Conservation (phyloP, 2,797 vertebrate species). For the Pantherophis alleghaniensis region DNA sequence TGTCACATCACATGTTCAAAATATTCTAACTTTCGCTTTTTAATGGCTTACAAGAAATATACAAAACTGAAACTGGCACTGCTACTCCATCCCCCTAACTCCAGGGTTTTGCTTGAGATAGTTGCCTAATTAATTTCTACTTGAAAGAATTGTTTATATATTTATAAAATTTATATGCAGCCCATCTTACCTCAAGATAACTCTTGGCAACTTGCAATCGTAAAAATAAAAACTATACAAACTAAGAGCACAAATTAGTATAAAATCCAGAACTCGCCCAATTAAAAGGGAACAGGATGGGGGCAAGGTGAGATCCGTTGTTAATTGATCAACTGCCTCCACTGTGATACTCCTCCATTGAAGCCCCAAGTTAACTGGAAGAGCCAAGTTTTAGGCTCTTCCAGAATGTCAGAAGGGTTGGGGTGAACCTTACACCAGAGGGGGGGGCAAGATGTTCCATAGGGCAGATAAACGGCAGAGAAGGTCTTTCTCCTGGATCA, state of each 20-base stretch:
- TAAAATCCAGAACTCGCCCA: background rate
- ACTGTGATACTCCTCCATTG: background rate
- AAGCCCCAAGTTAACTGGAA: background rate
- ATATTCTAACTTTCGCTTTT: too few relatives aligned
- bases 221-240: background rate
- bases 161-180: background rate
- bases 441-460: background rate
- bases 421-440: background rate
- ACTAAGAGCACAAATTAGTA: background rate
- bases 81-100: background rate
- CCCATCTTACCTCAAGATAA: background rate
- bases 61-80: background rate
- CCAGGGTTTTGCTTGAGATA: background rate
- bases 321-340: background rate
- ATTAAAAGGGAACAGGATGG: background rate
- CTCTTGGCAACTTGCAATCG: background rate
- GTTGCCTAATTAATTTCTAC: background rate
- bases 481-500: background rate
- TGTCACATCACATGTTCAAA: too few relatives aligned
- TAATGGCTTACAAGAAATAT: background rate
- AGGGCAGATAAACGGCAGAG: background rate
- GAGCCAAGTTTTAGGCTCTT: background rate
- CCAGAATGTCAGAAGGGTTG: background rate
- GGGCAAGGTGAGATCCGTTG: background rate
- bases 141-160: background rate